phyloP scores from a whole-genome alignment of 2,888 invertebrate species.

The Chaitophorus viminalis region DNA sequence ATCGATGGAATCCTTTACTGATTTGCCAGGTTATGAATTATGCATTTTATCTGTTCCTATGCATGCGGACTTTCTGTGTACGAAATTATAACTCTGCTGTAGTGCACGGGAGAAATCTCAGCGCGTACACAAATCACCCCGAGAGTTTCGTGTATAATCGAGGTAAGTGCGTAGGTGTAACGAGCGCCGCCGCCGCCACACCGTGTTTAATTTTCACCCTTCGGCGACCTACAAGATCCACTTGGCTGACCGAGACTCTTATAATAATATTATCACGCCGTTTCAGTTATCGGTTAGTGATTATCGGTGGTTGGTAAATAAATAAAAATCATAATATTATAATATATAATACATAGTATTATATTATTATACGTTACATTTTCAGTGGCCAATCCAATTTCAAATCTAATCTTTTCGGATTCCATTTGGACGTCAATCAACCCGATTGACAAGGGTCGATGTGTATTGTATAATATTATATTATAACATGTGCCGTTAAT shows the following conservation, averaged over 20 bases:
- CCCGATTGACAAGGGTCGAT: neutral
- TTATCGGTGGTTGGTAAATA: neutral
- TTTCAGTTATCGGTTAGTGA: neutral
- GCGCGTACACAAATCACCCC: neutral
- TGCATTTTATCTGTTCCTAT: no score
- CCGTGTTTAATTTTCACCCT: neutral
- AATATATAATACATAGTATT: neutral
- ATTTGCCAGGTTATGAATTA: no score
- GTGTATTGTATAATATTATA: neutral
- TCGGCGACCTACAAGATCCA: neutral
- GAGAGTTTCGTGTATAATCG: neutral
- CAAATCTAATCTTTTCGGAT: neutral
- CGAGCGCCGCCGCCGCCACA: neutral
- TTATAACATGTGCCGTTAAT: neutral
- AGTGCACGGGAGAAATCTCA: neutral
- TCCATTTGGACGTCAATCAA: slow-evolving; percentile 5
- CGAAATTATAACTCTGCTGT: no score
- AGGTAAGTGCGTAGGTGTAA: neutral
- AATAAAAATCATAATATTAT: neutral
- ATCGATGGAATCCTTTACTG: no score
- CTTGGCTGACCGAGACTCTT: neutral
- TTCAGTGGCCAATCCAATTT: neutral
- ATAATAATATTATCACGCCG: no score
- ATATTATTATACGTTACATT: neutral
- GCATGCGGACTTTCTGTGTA: no score